Evolutionary conservation across 2,113 vertebrate species (phyloP), one percentile per base, ranked within the genome.

Genomic region (Amblyornis subalaris): DNA sequence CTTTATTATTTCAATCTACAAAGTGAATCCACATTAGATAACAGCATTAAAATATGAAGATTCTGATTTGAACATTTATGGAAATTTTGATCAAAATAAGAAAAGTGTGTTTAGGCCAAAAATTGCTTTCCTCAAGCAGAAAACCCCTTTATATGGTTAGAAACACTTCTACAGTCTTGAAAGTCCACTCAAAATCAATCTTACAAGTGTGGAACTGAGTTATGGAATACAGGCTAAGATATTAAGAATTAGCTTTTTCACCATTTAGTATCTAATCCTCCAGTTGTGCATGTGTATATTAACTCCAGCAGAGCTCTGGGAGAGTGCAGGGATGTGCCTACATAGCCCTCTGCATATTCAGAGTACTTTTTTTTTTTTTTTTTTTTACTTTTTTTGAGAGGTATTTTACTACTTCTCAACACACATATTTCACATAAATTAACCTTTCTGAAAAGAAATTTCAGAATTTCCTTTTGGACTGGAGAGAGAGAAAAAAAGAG

Each of bases 141-240:
- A 31, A 35, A 82, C 40, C 69, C 6, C 5, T 64, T 83, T 10
- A 35, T 28, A 8, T 23, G 35, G 25, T 61, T 70, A 35, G 23
- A 81, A 91, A 78, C 4, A 50, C 3, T 81, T 73, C 10, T 35
- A 38, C 3, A 51, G 29, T 48, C 33, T 60, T 48, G 35, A 50
- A 72, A 23, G n/a, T 62, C 25, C 22, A 31, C 20, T 71, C 35
- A 79, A 35, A 66, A 67, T 13, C 14, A 71, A 55, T 38, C 21
- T 50, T 47, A 3, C 10, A 67, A 36, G 18, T 25, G 12, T 70
- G 31, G 15, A 73, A 13, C 2, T 17, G 5, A 0, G 0, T 31
- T 22, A 8, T 45, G 23, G 42, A 80, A 40, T 51, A 38, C 7
- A 40, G 14, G 6, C 16, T 60, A 45, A 75, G 8, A n/a, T 33